These are phyloP conservation scores for Caenorhabditis virilis DNA, from an alignment of 2,888 invertebrate genomes.

Conservation along the genomic window DNA sequence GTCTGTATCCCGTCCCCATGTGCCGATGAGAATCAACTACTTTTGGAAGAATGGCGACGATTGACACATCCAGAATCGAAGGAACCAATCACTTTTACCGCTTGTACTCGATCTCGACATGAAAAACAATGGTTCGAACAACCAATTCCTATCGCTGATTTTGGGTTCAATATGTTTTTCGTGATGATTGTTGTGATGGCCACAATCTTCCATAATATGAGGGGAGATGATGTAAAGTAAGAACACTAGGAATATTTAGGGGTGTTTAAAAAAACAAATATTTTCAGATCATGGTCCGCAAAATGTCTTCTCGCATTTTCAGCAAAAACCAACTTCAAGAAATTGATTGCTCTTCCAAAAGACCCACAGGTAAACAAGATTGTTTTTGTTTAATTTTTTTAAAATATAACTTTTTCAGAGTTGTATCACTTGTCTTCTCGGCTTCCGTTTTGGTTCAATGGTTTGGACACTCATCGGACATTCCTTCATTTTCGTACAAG, in stretches of 20 bases:
- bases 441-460: constrained; percentile 65
- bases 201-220: constrained; percentile 62
- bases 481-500: constrained; percentile 68
- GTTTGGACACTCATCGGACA: constrained; percentile 68
- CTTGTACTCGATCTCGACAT: constrained; percentile 62
- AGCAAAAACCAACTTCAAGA: constrained; percentile 57
- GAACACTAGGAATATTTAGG: constrained; percentile 1
- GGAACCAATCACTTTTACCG: constrained; percentile 57
- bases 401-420: constrained; percentile 20
- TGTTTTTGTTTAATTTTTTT: background rate
- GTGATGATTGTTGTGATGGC: constrained; percentile 59
- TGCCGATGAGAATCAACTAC: constrained; percentile 56
- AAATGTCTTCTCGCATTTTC: constrained; percentile 65
- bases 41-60: constrained; percentile 59
- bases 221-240: constrained; percentile 60
- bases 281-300: constrained; percentile 54
- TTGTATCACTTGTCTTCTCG: constrained; percentile 67
- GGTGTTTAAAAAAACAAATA: background rate
- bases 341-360: constrained; percentile 63
- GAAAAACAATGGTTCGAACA: constrained; percentile 64
- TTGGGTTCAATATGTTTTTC: constrained; percentile 61
- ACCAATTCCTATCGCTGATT: constrained; percentile 62
- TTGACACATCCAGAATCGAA: constrained; percentile 46
- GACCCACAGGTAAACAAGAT: constrained; percentile 50
- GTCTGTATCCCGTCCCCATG: constrained; percentile 65